Conservation (phyloP, 1,140 invertebrate species). For the Papilio polyxenes region DNA sequence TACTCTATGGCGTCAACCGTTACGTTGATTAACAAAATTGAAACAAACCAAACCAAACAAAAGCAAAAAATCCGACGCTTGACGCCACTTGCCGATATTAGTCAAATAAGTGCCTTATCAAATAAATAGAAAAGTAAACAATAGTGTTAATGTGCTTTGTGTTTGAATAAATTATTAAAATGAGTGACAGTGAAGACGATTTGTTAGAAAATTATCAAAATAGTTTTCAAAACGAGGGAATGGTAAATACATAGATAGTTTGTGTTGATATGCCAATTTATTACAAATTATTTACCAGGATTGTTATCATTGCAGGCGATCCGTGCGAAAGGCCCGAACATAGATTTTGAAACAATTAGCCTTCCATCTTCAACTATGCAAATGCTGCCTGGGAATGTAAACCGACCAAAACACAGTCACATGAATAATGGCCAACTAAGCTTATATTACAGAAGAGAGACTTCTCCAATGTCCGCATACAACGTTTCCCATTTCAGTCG, state of each 20-base stretch:
- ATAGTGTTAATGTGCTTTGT: background rate
- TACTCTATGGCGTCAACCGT: conserved; percentile 6
- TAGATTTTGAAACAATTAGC: conserved; percentile 46
- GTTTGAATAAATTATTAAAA: conserved; percentile 35
- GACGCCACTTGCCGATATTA: background rate
- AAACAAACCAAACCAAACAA: background rate
- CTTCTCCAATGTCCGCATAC: conserved; percentile 62
- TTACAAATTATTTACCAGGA: conserved; percentile 7
- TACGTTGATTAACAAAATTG: background rate
- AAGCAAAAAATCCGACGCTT: background rate
- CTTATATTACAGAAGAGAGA: conserved; percentile 55
- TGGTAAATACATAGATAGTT: conserved; percentile 40
- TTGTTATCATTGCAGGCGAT: conserved; percentile 46
- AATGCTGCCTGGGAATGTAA: conserved; percentile 42
- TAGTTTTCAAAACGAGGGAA: conserved; percentile 44
- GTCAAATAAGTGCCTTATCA: background rate
- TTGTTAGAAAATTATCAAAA: conserved; percentile 46
- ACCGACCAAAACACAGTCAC: conserved; percentile 47
- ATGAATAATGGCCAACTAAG: conserved; percentile 54
- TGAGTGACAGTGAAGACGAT: conserved; percentile 53
- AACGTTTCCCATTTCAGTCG: conserved; percentile 54
- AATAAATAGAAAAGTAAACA: conserved; percentile 2
- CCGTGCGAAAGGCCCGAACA: conserved; percentile 45
- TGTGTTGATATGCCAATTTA: conserved; percentile 18
- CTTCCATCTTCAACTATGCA: conserved; percentile 49